Base-by-base conservation (phyloP, 2,888 invertebrate genomes). In the Bhutanitis thaidina region DNA sequence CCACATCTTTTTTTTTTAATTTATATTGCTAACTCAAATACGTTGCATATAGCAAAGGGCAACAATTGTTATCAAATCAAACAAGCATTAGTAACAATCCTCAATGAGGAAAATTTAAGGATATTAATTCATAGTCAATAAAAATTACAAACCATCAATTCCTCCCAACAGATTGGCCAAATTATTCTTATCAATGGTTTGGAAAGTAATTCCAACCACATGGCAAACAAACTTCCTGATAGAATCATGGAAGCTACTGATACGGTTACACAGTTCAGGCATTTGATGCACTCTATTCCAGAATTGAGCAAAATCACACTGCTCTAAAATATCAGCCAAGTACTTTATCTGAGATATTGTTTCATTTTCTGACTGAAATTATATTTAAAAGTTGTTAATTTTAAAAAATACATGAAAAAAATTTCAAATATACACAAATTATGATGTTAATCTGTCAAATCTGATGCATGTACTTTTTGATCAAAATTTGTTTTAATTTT, bases 221-320 rank as follows among this genome's bases (percentile, higher is more conserved):
- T 98, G 98, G 61, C 98, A 99, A 7, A 98, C 96, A 90, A 98
- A 98, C 81, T 98, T 98, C 57, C 98, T 91, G 58, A 98, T 96
- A 0, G 97, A 97, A 82, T 98, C 98, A 71, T 97, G 94, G 81
- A 98, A 98, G 41, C 98, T 97, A 58, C 91, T 91, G 60, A 98
- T 96, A 56, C 93, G 93, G 53, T 93, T 92, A 56, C 94, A 95
- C 48, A 96, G 83, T 59, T 94, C 94, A 0, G 94, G 93, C 89
- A 94, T 93, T 25, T 93, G 92, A 53, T 93, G 92, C 1, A 95
- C 93, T 60, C 94, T 89, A 45, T 93, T 92, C 98, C 98, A 98
- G 78, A 98, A 98, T 57, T 94, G 90, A 60, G 95, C 94, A 77
- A 99, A 98, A 65, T 97, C 95, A 72, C 98, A 97, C 57, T 95